Evolutionary conservation across 2,113 vertebrate genomes (phyloP).

Genomic region (Eidolon helvum): DNA sequence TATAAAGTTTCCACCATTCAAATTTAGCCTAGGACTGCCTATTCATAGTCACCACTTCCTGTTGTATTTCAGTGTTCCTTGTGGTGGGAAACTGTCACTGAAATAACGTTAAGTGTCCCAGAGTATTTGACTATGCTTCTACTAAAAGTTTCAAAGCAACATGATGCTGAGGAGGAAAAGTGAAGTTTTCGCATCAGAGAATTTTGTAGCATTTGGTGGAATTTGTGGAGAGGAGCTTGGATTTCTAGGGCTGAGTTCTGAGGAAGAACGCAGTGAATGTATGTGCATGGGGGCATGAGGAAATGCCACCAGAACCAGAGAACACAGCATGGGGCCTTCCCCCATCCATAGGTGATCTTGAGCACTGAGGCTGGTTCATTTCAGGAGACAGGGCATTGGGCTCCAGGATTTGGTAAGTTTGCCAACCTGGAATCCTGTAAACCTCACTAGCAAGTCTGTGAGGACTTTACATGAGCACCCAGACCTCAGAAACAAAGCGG

Average conservation of each 20-base stretch:
- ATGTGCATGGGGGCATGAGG: background rate
- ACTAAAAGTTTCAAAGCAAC: background rate
- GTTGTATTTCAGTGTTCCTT: constrained; percentile 34
- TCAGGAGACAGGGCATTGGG: background rate
- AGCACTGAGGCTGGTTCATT: background rate
- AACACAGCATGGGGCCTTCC: background rate
- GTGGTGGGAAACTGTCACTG: constrained; percentile 31
- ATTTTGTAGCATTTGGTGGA: background rate
- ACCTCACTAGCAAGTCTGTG: background rate
- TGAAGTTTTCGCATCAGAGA: background rate
- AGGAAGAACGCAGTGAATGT: background rate
- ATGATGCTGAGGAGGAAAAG: background rate
- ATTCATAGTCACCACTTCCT: constrained; percentile 56
- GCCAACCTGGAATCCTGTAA: background rate
- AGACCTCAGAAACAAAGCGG: constrained; percentile 43
- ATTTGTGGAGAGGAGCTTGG: background rate
- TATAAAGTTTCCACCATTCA: constrained; percentile 59
- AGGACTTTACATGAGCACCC: background rate
- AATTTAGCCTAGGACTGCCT: constrained; percentile 42
- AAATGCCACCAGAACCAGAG: background rate
- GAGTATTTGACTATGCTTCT: background rate
- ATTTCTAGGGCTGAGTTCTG: background rate
- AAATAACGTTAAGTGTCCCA: constrained; percentile 27
- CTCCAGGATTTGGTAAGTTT: background rate
- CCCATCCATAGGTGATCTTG: background rate